Percentiles rank a stretch among this genome's conserved stretches.
Evolutionary conservation across 1,140 invertebrate genomes (phyloP).

Genomic region (Plodia interpunctella): DNA sequence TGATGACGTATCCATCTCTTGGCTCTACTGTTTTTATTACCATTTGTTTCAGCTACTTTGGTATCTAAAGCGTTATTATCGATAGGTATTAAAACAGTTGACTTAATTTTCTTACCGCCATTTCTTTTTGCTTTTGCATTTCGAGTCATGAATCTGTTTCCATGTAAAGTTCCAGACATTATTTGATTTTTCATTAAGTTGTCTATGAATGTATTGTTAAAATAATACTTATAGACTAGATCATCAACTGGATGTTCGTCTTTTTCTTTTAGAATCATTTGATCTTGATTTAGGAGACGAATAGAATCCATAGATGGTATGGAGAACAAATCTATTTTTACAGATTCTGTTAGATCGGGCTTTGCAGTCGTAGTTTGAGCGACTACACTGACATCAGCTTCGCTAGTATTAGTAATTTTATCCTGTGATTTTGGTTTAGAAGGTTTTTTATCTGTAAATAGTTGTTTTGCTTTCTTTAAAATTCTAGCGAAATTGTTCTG

Average conservation of each 20-base stretch:
- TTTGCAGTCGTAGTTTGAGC: conserved; percentile 20
- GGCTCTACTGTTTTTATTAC: conserved; percentile 25
- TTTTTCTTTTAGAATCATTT: conserved; percentile 52
- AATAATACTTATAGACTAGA: conserved; percentile 66
- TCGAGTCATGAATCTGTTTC: conserved; percentile 21
- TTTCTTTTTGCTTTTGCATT: conserved; percentile 49
- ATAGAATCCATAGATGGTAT: conserved; percentile 29
- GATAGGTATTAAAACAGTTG: conserved; percentile 47
- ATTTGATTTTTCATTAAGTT: conserved; percentile 57
- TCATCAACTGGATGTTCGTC: conserved; percentile 57
- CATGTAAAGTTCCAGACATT: conserved; percentile 29
- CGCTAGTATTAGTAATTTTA: conserved; percentile 16
- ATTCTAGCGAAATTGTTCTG: conserved; percentile 59
- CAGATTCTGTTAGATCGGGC: conserved; percentile 35
- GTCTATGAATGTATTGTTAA: conserved; percentile 65
- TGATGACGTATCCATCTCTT: conserved; percentile 54
- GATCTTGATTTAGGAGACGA: conserved; percentile 45
- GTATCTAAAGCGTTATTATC: conserved; percentile 16
- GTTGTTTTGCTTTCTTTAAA: conserved; percentile 55
- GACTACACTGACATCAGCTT: neutral
- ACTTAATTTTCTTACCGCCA: conserved; percentile 25
- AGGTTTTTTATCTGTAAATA: conserved; percentile 32
- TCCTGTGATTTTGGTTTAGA: conserved; percentile 20
- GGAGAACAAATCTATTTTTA: conserved; percentile 62
- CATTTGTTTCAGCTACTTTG: conserved; percentile 11